Percentiles rank a stretch among this genome's conserved stretches.
Conservation (phyloP, 2,888 invertebrate species). For the Taphrorychus bicolor region DNA sequence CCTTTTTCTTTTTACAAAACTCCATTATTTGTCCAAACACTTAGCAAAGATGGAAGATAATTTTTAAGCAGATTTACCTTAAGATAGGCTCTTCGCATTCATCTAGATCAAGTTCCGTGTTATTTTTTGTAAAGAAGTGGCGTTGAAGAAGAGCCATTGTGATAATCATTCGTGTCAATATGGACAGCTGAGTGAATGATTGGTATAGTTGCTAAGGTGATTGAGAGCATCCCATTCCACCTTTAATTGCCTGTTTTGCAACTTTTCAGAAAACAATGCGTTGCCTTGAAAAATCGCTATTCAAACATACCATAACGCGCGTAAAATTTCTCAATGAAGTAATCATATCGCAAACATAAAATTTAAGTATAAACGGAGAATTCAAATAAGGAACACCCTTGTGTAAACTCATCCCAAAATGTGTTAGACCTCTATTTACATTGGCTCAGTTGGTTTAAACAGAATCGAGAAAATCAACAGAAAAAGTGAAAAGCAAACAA, state of each 20-base stretch:
- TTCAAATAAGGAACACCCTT: conserved; percentile 48
- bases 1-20: conserved; percentile 12
- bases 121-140: conserved; percentile 6
- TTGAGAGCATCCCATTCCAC: no score
- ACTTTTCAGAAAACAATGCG: no score
- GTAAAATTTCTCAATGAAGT: conserved; percentile 26
- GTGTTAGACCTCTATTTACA: conserved; percentile 50
- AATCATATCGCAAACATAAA: conserved; percentile 36
- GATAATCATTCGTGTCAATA: neutral
- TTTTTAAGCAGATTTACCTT: conserved; percentile 1
- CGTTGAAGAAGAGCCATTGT: neutral
- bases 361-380: conserved; percentile 46
- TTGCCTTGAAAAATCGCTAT: neutral
- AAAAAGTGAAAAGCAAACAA: conserved; percentile 52
- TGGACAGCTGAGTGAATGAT: neutral
- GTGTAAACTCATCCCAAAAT: conserved; percentile 50
- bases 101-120: conserved; percentile 9
- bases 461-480: conserved; percentile 52
- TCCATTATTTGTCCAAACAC: conserved; percentile 10
- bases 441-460: conserved; percentile 52
- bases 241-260: no score
- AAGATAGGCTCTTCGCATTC: neutral
- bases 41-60: conserved; percentile 15
- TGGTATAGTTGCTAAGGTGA: neutral
- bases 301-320: neutral